These are phyloP conservation scores for Metopia argyrocephala DNA, from an alignment of 2,888 invertebrate species.

Conservation along the genomic window DNA sequence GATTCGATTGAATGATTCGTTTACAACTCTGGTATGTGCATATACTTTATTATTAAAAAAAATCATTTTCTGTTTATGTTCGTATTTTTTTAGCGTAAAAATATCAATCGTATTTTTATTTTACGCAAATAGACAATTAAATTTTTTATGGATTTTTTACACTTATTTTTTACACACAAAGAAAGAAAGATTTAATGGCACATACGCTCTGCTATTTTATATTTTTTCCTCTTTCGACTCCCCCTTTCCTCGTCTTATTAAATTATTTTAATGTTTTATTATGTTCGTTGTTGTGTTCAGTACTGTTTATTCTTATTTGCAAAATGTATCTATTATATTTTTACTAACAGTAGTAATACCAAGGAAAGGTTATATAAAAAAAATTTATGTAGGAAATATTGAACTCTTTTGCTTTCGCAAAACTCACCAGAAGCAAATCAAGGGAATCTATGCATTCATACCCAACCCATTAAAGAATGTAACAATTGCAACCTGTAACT, in stretches of 20 bases:
- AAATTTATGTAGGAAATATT: no score
- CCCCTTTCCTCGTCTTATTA: background rate
- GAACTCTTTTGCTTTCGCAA: no score
- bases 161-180: background rate
- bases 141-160: background rate
- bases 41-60: no score
- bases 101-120: constrained; percentile 7
- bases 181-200: constrained; percentile 24
- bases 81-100: constrained; percentile 48
- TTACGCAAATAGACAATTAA: background rate
- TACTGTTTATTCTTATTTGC: background rate
- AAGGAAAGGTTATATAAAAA: no score
- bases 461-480: no score
- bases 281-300: background rate
- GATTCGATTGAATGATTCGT: no score
- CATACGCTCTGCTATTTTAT: constrained; percentile 24
- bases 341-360: background rate
- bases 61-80: constrained; percentile 40
- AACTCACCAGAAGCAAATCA: no score
- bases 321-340: background rate
- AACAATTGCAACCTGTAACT: no score
- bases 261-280: background rate
- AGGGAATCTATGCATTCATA: no score
- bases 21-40: no score
- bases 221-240: background rate